Conservation (phyloP, 2,797 vertebrate species). For the Nasua narica region DNA sequence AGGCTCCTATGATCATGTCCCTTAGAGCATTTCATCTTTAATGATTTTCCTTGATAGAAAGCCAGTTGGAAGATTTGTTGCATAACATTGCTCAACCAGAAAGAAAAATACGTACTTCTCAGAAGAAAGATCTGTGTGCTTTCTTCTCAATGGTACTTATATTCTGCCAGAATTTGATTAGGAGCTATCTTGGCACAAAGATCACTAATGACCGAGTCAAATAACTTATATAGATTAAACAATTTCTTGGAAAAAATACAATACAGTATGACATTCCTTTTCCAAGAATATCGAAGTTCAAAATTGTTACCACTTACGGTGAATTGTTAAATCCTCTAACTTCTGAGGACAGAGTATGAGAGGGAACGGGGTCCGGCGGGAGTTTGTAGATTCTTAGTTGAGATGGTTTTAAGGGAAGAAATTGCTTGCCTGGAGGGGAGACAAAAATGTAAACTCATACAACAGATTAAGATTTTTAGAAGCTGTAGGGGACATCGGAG, state of each 20-base stretch:
- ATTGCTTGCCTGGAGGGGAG: not conserved
- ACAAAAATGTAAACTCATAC: not conserved
- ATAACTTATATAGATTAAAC: slow-evolving; percentile 75
- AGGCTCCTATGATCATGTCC: slow-evolving; percentile 76
- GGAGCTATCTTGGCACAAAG: slow-evolving; percentile 79
- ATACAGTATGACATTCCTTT: slow-evolving; percentile 59
- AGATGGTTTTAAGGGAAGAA: not conserved
- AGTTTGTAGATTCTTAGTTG: not conserved
- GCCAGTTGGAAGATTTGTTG: slow-evolving; percentile 84
- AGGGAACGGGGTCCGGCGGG: not conserved
- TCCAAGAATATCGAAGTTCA: slow-evolving; percentile 63
- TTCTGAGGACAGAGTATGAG: not conserved
- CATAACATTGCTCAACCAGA: slow-evolving; percentile 81
- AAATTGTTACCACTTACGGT: slow-evolving; percentile 50
- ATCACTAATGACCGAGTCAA: slow-evolving; percentile 76
- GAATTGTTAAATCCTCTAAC: slow-evolving; percentile 57
- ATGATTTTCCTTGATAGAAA: slow-evolving; percentile 83
- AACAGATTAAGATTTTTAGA: not conserved
- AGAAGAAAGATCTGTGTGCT: slow-evolving; percentile 80
- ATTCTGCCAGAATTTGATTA: slow-evolving; percentile 83
- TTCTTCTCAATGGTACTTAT: slow-evolving; percentile 77
- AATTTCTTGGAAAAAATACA: slow-evolving; percentile 68
- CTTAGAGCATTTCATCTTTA: slow-evolving; percentile 83
- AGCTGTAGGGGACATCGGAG: not conserved
- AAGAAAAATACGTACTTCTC: slow-evolving; percentile 78